Base-by-base conservation (phyloP, 2,113 vertebrate species). In the Oreochromis niloticus region DNA sequence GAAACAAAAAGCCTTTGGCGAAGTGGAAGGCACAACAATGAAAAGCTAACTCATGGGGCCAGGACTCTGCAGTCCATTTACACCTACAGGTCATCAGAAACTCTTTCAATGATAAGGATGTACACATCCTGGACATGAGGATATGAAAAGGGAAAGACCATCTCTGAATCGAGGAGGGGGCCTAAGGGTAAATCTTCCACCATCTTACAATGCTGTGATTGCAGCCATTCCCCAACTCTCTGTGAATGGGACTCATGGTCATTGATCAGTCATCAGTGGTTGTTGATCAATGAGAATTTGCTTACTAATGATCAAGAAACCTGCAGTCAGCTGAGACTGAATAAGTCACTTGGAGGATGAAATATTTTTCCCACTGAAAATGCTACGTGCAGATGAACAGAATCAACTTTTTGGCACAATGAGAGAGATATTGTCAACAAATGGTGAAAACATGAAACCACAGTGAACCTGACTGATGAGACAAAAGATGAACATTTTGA, bases 11-110 rank as follows among this genome's bases (percentile, higher is more conserved):
- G n/a, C 50, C 50, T 54, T 19, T n/a, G 50, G 10, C 50, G 19
- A n/a, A 10, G 50, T 4, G 5, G 19, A 54, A n/a, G 50, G 19
- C 19, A n/a, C 50, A n/a, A 10, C 19, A 54, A 19, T n/a, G 19
- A 54, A n/a, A 2, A n/a, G 9, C 50, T 10, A 54, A 54, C 19
- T 54, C 50, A 54, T 54, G n/a, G n/a, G 50, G 19, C n/a, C 9
- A 54, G 4, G 50, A 54, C 50, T 54, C 10, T 3, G 9, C 19
- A 54, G 10, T 54, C 9, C 9, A 54, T n/a, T 54, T 54, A 54
- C 19, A 54, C 50, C 50, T 10, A 54, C 9, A 54, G 50, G 19
- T 9, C 50, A n/a, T 19, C n/a, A 9, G 0, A 52, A 0, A 52
- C 50, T 10, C 50, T n/a, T 54, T 54, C 19, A 54, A 10, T n/a